Percentiles rank a stretch among this genome's conserved stretches.
These are phyloP conservation scores for Menidia menidia DNA, from an alignment of 2,797 vertebrate species.

Conservation along the genomic window DNA sequence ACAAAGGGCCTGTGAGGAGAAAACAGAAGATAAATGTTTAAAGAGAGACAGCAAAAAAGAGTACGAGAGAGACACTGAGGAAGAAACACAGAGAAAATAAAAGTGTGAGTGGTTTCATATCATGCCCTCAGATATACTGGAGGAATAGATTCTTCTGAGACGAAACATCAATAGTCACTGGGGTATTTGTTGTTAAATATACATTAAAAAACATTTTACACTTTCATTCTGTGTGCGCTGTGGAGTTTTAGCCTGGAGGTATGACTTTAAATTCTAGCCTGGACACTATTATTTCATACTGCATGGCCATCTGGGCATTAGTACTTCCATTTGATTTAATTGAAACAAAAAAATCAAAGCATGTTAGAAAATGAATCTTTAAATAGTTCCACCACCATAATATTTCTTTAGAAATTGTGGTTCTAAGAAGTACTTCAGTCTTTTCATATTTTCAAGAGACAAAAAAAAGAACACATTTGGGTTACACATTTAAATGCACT, in stretches of 20 bases:
- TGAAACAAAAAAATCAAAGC: conserved; percentile 76
- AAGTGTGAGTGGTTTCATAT: conserved; percentile 86
- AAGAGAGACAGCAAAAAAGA: conserved; percentile 76
- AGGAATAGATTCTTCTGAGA: conserved; percentile 89
- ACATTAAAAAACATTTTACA: conserved; percentile 99
- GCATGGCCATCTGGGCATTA: conserved; percentile 84
- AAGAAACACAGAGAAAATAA: conserved; percentile 75
- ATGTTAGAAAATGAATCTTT: conserved; percentile 80
- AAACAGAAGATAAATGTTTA: conserved; percentile 87
- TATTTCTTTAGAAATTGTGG: conserved; percentile 51
- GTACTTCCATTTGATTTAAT: conserved; percentile 82
- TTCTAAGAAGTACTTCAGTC: conserved; percentile 43
- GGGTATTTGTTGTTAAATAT: conserved; percentile 99
- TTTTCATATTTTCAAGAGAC: conserved; percentile 46
- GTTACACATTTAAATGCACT: conserved; percentile 16
- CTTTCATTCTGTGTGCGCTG: conserved; percentile 94
- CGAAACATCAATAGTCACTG: conserved; percentile 94
- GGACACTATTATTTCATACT: conserved; percentile 85
- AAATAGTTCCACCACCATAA: conserved; percentile 62
- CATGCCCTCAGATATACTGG: conserved; percentile 86
- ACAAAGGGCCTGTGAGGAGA: conserved; percentile 83
- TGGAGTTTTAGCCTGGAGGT: conserved; percentile 94
- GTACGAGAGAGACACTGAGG: conserved; percentile 80
- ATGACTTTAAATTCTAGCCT: conserved; percentile 92
- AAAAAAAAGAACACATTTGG: conserved; percentile 43